These are phyloP conservation scores for Cryptoleucopteryx plumbea DNA, from an alignment of 2,113 vertebrate species.

Conservation along the genomic window DNA sequence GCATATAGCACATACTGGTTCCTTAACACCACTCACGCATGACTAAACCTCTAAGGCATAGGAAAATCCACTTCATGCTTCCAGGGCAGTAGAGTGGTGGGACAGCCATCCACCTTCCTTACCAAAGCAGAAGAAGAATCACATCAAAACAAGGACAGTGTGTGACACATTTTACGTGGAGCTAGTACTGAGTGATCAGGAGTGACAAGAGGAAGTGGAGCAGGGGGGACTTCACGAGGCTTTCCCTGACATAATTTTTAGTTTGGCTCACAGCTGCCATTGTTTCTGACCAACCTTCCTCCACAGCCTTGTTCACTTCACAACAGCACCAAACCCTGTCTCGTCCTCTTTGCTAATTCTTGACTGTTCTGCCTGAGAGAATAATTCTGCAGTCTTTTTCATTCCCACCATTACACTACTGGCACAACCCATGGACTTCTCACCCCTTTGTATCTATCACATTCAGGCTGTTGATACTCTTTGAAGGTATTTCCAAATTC, in stretches of 20 bases:
- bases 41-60: background rate
- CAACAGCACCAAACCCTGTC: background rate
- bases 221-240: background rate
- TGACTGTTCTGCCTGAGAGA: background rate
- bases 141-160: background rate
- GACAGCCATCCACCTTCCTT: background rate
- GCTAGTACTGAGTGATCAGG: background rate
- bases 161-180: background rate
- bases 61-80: background rate
- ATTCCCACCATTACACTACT: background rate
- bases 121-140: background rate
- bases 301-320: background rate
- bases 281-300: background rate
- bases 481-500: background rate
- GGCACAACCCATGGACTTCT: background rate
- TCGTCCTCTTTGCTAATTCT: background rate
- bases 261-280: background rate
- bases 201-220: background rate
- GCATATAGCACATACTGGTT: background rate
- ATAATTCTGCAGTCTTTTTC: background rate
- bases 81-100: background rate
- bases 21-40: background rate
- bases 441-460: background rate
- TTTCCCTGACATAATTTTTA: background rate
- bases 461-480: background rate